Evolutionary conservation across 2,797 vertebrate genomes (phyloP), one percentile per base, ranked within the genome.

Genomic region (Galagoides demidoff): DNA sequence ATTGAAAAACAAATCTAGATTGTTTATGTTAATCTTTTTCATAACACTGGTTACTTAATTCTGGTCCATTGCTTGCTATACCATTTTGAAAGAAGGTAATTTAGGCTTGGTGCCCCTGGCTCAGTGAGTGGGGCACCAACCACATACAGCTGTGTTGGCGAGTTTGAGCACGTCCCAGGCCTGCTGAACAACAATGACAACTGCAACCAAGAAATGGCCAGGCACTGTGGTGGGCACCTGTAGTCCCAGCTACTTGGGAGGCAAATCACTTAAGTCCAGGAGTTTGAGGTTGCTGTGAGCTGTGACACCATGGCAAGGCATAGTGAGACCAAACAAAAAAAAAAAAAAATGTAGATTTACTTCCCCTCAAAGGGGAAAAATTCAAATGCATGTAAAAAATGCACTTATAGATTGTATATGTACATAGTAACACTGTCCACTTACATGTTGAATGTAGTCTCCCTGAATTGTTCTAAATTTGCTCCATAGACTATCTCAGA

Each of bases 1-100:
- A 92, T 83, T 89, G 70, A 90, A 97, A 79, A 52, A 29, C 57
- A 94, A 95, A 83, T 93, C 31, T 52, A 66, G 86, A 70, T 92
- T 92, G 11, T 85, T 90, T 88, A 49, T 81, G 7, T 88, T 88
- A 76, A 57, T 71, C 37, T 37, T 83, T 95, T 91, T 93, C 22
- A 29, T 95, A 61, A 16, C 71, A 85, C 79, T 90, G 20, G 31
- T 88, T n/a, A 82, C 57, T 76, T 89, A 92, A 55, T 84, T 12
- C 43, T 95, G 19, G 27, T 84, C 34, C 92, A 63, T 83, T 94
- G 83, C 19, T 57, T 95, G 7, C 85, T 92, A 4, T 95, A 1
- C 22, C 92, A 1, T 92, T 27, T 90, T 91, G 39, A 85, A 73
- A 94, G 31, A 49, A 86, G 74, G n/a, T 71, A 88, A 70, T 78